Base-by-base conservation (phyloP, 2,888 invertebrate genomes). In the Zygothrica quintamaculata region DNA sequence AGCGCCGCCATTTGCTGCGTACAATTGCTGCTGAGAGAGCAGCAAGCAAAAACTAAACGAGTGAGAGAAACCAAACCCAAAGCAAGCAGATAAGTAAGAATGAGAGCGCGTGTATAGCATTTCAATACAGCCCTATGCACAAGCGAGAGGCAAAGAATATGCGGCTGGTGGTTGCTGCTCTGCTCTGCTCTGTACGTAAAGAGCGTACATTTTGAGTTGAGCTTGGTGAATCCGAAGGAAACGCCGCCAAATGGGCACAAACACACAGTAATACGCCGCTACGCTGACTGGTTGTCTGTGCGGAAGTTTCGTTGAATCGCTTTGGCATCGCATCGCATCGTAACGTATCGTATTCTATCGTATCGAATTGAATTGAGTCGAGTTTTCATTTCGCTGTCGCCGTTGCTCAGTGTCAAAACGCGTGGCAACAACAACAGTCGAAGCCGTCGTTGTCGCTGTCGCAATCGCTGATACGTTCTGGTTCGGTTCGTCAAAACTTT, bases 1-100 rank as follows among this genome's bases (percentile, higher is more conserved):
- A 81, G 84, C 77, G 73, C 80, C 80, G 80, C 80, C 80, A 81
- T 81, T 81, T 81, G 80, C 74, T 62, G 65, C 52, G 51, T 56
- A 44, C 47, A 44, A 11, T 13, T 7, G 29, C 40, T 7, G n/a
- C n/a, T 16, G 36, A 51, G 51, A 46, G 68, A 46, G 58, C 37
- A 8, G 36, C 15, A 11, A 46, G 58, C 37, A 8, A 13, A 3
- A 11, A 2, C n/a, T 13, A 13, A 11, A 12, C 12, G 36, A 36
- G 39, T 18, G 13, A 40, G 48, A 47, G 61, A 60, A 60, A 55
- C n/a, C 9, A 6, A 2, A 5, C 25, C 57, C n/a, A 15, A 6
- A 2, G 18, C 25, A 8, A 7, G 33, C n/a, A 48, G n/a, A 26
- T 7, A 29, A 33, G 26, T 16, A 37, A 44, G 74, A 22, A 67